phyloP scores from a whole-genome alignment of 1,140 invertebrate species.

The Coelopa frigida region DNA sequence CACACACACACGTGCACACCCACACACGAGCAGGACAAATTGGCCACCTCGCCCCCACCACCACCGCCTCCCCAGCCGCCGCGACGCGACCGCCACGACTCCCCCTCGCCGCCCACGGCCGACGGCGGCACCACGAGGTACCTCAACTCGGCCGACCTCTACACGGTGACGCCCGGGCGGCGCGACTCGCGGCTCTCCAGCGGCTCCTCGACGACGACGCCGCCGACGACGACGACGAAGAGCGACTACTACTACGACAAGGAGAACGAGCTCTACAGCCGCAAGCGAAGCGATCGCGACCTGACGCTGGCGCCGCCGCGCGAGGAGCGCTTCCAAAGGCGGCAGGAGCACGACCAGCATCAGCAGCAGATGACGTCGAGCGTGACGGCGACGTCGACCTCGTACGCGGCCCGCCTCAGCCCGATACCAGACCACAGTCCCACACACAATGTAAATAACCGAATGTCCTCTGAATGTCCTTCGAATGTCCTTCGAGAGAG shows the following conservation, averaged over 20 bases:
- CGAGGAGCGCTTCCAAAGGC: conserved; percentile 27
- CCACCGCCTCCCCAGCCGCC: conserved; percentile 19
- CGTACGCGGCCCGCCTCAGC: too few species aligned
- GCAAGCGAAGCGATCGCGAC: conserved; percentile 23
- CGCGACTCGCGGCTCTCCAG: conserved; percentile 40
- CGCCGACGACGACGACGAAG: conserved; percentile 18
- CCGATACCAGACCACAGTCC: conserved; percentile 38
- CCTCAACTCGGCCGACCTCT: conserved; percentile 35
- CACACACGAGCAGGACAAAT: conserved; percentile 30
- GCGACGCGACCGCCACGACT: conserved; percentile 7
- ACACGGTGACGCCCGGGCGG: conserved; percentile 23
- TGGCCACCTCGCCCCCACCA: conserved; percentile 24
- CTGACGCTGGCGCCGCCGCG: conserved; percentile 34
- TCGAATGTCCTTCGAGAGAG: too few species aligned
- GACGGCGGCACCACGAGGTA: conserved; percentile 31
- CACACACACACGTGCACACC: conserved; percentile 1
- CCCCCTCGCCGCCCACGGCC: conserved; percentile 12
- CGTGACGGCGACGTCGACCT: conserved; percentile 23
- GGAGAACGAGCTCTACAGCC: conserved; percentile 39
- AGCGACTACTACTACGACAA: conserved; percentile 45
- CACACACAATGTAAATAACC: conserved; percentile 44
- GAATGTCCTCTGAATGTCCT: too few species aligned
- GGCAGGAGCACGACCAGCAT: conserved; percentile 8
- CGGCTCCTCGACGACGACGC: conserved; percentile 22
- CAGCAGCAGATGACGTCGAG: conserved; percentile 19